A percentile compares a stretch with the other conserved stretches of the same genome.
Conservation (phyloP, 2,113 vertebrate genomes). For the Saguinus imperator region DNA sequence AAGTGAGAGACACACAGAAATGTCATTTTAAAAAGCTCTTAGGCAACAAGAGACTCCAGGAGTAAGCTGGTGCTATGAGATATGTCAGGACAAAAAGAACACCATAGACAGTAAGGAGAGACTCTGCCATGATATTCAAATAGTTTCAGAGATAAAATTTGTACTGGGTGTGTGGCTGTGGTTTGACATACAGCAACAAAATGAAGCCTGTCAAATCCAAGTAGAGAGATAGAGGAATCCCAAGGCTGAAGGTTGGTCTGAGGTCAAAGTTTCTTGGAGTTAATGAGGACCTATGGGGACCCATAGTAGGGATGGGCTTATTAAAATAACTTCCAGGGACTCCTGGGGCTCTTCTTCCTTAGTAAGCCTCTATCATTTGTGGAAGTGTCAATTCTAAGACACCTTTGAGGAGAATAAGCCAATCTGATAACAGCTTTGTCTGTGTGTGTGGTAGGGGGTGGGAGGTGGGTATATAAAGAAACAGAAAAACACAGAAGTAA, state of each 20-base stretch:
- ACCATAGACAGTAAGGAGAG: not conserved
- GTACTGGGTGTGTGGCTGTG: not conserved
- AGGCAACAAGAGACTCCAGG: not conserved
- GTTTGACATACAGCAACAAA: not conserved
- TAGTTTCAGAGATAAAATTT: not conserved
- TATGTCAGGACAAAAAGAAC: not conserved
- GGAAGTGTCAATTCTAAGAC: not conserved
- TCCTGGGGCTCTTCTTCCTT: not conserved
- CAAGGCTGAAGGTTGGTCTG: not conserved
- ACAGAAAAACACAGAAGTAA: not conserved
- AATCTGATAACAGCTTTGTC: not conserved
- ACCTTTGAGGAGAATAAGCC: not conserved
- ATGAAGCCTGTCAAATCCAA: conserved; percentile 3
- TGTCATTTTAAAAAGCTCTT: not conserved
- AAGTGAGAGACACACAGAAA: not conserved
- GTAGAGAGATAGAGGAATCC: not conserved
- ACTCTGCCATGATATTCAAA: not conserved
- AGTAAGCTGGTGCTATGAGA: not conserved
- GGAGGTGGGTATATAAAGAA: not conserved
- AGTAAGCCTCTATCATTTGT: not conserved
- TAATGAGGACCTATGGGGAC: not conserved
- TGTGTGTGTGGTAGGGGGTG: no score
- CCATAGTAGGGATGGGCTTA: not conserved
- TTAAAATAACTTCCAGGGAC: not conserved
- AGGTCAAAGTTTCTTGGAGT: conserved; percentile 6